Evolutionary conservation across 2,113 vertebrate species (phyloP).

Genomic region (Sterrhoptilus dennistouni): DNA sequence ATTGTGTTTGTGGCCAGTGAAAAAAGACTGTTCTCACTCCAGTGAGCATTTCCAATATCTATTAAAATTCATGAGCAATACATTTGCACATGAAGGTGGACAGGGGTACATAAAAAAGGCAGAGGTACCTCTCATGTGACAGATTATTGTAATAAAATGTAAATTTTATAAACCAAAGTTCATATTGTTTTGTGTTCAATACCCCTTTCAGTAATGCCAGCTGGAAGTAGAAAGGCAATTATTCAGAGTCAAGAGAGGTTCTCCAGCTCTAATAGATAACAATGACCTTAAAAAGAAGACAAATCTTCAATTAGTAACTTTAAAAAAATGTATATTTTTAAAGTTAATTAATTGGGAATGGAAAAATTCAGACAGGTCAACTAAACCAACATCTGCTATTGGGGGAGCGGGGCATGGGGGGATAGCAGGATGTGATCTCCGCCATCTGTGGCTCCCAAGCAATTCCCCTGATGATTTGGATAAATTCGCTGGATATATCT

Average conservation of each 20-base stretch:
- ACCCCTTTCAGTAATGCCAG: neutral
- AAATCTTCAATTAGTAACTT: neutral
- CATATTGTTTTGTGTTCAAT: neutral
- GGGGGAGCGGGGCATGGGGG: accelerated
- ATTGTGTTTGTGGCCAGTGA: neutral
- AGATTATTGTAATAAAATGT: conserved; percentile 13
- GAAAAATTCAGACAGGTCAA: neutral
- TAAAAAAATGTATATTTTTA: neutral
- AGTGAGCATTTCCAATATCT: conserved; percentile 8
- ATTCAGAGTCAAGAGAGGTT: neutral
- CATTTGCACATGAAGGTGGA: conserved; percentile 24
- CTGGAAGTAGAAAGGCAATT: neutral
- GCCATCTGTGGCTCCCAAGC: neutral
- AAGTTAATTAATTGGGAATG: neutral
- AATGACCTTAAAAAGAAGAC: neutral
- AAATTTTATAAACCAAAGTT: neutral
- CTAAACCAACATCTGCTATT: neutral
- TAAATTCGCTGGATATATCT: neutral
- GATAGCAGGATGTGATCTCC: neutral
- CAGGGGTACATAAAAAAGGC: neutral
- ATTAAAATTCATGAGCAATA: conserved; percentile 37
- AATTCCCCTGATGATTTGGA: neutral
- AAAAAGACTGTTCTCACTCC: neutral
- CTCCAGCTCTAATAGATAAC: neutral
- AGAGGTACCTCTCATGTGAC: neutral